Evolutionary conservation across 64 coral and sea anemone genomes (phyloP).

Genomic region (Cladopsammia gracilis): DNA sequence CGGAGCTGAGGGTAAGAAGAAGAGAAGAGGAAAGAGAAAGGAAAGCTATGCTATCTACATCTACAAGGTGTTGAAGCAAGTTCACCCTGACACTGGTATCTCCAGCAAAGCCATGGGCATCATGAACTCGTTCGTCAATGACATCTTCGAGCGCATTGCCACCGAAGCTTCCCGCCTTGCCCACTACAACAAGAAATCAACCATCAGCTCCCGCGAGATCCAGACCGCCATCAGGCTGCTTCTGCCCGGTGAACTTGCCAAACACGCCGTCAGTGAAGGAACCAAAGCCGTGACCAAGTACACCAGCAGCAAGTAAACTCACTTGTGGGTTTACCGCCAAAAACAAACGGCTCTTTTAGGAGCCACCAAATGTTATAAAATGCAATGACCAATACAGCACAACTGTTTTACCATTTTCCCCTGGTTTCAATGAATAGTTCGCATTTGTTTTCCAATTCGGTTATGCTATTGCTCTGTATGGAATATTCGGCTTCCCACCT

Average conservation of each 20-base stretch:
- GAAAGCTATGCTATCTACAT: slow-evolving; percentile 72
- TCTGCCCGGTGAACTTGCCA: slow-evolving; percentile 46
- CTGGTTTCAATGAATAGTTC: not conserved
- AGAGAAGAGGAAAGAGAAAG: slow-evolving; percentile 63
- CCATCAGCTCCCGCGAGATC: slow-evolving; percentile 57
- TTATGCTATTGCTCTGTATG: no score
- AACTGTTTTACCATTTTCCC: not conserved
- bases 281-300: slow-evolving; percentile 50
- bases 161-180: slow-evolving; percentile 59
- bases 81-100: slow-evolving; percentile 76
- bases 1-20: slow-evolving; percentile 20
- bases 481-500: not conserved
- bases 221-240: slow-evolving; percentile 57
- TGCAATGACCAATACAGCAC: not conserved
- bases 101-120: slow-evolving; percentile 76
- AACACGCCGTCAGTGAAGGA: slow-evolving; percentile 59
- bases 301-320: slow-evolving; percentile 61
- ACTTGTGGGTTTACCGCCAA: not conserved
- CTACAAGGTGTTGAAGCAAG: slow-evolving; percentile 70
- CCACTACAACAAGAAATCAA: slow-evolving; percentile 74
- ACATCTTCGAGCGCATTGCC: slow-evolving; percentile 87
- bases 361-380: slow-evolving; percentile 14
- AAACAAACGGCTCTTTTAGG: slow-evolving; percentile 37
- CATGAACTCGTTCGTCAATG: slow-evolving; percentile 86
- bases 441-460: no score